Conservation (phyloP, 2,888 invertebrate species). For the Keiferia lycopersicella region DNA sequence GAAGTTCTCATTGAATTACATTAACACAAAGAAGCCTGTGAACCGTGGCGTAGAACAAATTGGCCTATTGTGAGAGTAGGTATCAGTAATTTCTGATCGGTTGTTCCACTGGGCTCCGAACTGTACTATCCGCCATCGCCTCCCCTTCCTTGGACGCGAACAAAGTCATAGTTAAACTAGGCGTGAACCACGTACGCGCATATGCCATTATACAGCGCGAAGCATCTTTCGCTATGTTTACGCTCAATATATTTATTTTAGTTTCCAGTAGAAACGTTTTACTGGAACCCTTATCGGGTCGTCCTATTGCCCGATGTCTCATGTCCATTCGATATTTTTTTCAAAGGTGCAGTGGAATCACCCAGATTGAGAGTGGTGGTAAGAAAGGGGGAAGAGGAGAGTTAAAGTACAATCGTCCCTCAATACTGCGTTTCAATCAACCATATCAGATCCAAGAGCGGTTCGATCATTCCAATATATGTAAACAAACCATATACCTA, state of each 20-base stretch:
- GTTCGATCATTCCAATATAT: background rate
- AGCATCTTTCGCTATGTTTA: too few relatives aligned
- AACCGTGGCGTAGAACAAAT: conserved; percentile 27
- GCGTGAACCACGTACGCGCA: too few relatives aligned
- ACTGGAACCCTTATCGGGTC: too few relatives aligned
- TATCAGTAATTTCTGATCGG: conserved; percentile 45
- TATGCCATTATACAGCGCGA: too few relatives aligned
- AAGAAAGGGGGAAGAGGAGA: background rate
- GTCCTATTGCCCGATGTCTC: too few relatives aligned
- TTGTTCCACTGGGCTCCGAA: background rate
- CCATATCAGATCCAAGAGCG: conserved; percentile 27
- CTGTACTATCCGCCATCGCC: too few relatives aligned
- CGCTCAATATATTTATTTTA: too few relatives aligned
- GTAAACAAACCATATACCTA: background rate
- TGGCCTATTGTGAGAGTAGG: conserved; percentile 37
- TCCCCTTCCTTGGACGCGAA: too few relatives aligned
- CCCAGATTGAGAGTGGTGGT: background rate
- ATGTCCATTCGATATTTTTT: too few relatives aligned
- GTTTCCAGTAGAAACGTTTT: too few relatives aligned
- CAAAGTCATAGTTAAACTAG: too few relatives aligned
- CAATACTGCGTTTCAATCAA: conserved; percentile 19
- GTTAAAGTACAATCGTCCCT: background rate
- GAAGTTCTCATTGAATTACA: conserved; percentile 24
- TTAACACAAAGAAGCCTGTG: conserved; percentile 28
- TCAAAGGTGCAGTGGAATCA: too few relatives aligned